phyloP scores from a whole-genome alignment of 2,888 invertebrate genomes.

The Zygothrica quintamaculata region DNA sequence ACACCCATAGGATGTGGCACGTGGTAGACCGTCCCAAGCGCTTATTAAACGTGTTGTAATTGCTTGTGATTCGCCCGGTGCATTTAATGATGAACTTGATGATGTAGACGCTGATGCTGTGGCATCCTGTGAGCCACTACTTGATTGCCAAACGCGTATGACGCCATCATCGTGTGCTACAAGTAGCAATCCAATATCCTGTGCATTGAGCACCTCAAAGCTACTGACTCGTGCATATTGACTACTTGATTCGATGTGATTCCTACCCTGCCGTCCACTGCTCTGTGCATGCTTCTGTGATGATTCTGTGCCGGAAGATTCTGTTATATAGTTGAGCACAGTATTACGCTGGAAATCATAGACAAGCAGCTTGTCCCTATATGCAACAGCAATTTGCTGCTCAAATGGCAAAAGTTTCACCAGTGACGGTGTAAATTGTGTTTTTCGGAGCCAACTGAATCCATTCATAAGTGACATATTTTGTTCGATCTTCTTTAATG shows the following conservation, averaged over 20 bases:
- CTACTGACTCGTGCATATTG: constrained; percentile 89
- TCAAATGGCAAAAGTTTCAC: constrained; percentile 96
- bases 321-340: constrained; percentile 74
- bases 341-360: constrained; percentile 82
- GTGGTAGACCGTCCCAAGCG: constrained; percentile 93
- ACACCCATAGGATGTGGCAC: constrained; percentile 7
- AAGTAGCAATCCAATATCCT: constrained; percentile 90
- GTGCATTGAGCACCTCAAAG: constrained; percentile 94
- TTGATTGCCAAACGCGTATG: constrained; percentile 85
- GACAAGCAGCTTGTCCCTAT: constrained; percentile 89
- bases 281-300: not conserved
- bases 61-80: constrained; percentile 41
- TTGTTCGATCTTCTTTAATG: constrained; percentile 88
- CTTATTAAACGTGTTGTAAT: constrained; percentile 88
- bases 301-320: constrained; percentile 11
- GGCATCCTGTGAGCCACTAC: constrained; percentile 17
- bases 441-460: constrained; percentile 92
- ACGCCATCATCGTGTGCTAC: constrained; percentile 90
- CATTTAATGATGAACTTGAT: not conserved
- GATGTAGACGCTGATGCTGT: not conserved
- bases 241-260: constrained; percentile 34
- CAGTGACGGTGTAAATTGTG: constrained; percentile 90
- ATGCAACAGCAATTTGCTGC: constrained; percentile 93
- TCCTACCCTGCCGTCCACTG: not conserved
- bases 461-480: constrained; percentile 90